phyloP scores from a whole-genome alignment of 2,888 invertebrate genomes.

The Acronicta psi region DNA sequence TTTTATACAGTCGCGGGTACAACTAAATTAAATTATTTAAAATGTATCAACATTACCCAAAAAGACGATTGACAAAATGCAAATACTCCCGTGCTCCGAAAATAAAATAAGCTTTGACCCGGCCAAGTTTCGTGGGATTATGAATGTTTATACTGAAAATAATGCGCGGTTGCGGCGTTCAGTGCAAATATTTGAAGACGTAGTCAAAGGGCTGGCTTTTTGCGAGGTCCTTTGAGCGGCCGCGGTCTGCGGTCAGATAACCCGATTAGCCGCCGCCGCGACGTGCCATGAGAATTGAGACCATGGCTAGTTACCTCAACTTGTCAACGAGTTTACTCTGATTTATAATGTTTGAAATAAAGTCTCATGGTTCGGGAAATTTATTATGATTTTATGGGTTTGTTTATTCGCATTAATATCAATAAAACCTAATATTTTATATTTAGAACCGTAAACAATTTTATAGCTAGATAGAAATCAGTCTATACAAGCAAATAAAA shows the following conservation, averaged over 20 bases:
- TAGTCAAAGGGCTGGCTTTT: constrained; percentile 85
- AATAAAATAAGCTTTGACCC: constrained; percentile 76
- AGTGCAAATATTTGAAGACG: constrained; percentile 86
- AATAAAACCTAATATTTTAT: no score
- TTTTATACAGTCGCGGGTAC: constrained; percentile 1
- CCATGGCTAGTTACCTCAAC: constrained; percentile 41
- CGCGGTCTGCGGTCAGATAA: constrained; percentile 84
- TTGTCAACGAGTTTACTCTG: constrained; percentile 26
- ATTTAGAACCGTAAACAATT: no score
- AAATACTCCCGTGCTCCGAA: constrained; percentile 57
- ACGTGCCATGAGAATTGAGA: constrained; percentile 54
- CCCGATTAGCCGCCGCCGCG: constrained; percentile 75
- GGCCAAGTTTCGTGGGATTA: constrained; percentile 76
- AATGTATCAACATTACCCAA: constrained; percentile 41
- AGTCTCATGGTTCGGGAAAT: no score
- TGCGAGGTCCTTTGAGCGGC: constrained; percentile 81
- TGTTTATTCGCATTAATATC: no score
- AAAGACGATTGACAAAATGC: constrained; percentile 48
- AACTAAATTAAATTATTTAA: constrained; percentile 22
- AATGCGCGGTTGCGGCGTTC: constrained; percentile 83
- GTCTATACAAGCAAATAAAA: no score
- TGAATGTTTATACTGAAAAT: constrained; percentile 87
- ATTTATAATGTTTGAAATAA: constrained; percentile 21
- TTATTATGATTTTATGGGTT: no score
- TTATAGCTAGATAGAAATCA: no score